phyloP scores from a whole-genome alignment of 1,140 invertebrate genomes.

The Onthophagus taurus region DNA sequence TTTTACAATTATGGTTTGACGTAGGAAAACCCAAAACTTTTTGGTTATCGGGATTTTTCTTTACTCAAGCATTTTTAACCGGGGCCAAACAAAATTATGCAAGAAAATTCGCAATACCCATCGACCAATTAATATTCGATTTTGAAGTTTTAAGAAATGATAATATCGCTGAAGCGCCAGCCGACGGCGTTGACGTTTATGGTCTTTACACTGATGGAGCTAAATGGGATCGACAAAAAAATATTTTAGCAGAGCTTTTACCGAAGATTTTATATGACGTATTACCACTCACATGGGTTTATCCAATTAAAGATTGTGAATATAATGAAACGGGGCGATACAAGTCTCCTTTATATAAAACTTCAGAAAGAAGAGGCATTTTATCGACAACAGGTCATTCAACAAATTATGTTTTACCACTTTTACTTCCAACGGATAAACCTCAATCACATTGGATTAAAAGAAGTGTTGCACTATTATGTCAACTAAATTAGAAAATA shows the following conservation, averaged over 20 bases:
- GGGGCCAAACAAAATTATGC: constrained; percentile 88
- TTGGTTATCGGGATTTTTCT: constrained; percentile 93
- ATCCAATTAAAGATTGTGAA: constrained; percentile 27
- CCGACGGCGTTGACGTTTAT: constrained; percentile 71
- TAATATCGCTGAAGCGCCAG: constrained; percentile 40
- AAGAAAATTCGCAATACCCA: constrained; percentile 75
- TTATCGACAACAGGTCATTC: constrained; percentile 85
- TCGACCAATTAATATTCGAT: constrained; percentile 76
- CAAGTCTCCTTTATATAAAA: constrained; percentile 79
- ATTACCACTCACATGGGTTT: constrained; percentile 67
- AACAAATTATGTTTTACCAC: constrained; percentile 79
- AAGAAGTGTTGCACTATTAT: constrained; percentile 74
- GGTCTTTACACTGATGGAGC: constrained; percentile 80
- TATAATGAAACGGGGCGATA: constrained; percentile 46
- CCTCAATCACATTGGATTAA: constrained; percentile 76
- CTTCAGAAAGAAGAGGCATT: constrained; percentile 70
- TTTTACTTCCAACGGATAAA: constrained; percentile 61
- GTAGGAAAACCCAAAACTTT: constrained; percentile 71
- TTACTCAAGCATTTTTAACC: constrained; percentile 89
- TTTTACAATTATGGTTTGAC: constrained; percentile 67
- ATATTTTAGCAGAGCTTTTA: constrained; percentile 60
- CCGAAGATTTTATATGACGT: constrained; percentile 74
- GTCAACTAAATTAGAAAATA: constrained; percentile 45
- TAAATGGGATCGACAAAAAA: constrained; percentile 59
- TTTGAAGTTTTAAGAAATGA: constrained; percentile 55